A percentile compares a stretch with the other conserved stretches of the same genome.
Conservation (phyloP, 2,888 invertebrate genomes). For the Galerucella calmariensis region DNA sequence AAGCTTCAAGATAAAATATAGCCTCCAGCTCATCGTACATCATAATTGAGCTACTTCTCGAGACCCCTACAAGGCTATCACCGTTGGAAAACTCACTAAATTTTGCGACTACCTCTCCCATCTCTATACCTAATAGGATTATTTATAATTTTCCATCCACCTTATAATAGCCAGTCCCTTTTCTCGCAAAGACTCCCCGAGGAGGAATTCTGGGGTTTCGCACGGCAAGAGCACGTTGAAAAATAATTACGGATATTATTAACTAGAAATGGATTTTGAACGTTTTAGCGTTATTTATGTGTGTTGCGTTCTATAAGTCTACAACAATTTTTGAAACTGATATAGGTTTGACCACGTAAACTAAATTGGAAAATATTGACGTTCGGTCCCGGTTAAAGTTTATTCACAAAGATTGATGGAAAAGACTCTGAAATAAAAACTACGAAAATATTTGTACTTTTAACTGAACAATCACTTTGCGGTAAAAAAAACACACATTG, state of each 20-base stretch:
- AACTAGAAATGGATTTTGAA: background rate
- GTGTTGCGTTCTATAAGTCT: background rate
- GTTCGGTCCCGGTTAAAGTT: too few relatives aligned
- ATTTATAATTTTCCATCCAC: slow-evolving; percentile 16
- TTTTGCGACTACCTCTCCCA: background rate
- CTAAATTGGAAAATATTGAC: too few relatives aligned
- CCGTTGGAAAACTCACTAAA: background rate
- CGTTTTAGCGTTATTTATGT: background rate
- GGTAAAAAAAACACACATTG: background rate
- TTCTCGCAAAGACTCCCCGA: slow-evolving; percentile 12
- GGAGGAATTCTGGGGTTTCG: slow-evolving; percentile 2
- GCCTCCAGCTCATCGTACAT: background rate
- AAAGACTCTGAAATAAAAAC: background rate
- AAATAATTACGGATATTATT: slow-evolving; percentile 11
- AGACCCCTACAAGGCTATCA: background rate
- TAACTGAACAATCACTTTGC: background rate
- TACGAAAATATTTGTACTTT: background rate
- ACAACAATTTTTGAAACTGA: too few relatives aligned
- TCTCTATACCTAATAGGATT: slow-evolving; percentile 9
- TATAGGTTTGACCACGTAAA: too few relatives aligned
- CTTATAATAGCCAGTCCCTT: slow-evolving; percentile 2
- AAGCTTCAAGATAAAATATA: background rate
- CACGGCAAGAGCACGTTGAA: background rate
- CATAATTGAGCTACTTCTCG: slow-evolving; percentile 8
- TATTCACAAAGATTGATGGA: too few relatives aligned